phyloP scores from a whole-genome alignment of 30 jellyfish, hydroid and myxozoan species.

The Hydractinia symbiolongicarpus region DNA sequence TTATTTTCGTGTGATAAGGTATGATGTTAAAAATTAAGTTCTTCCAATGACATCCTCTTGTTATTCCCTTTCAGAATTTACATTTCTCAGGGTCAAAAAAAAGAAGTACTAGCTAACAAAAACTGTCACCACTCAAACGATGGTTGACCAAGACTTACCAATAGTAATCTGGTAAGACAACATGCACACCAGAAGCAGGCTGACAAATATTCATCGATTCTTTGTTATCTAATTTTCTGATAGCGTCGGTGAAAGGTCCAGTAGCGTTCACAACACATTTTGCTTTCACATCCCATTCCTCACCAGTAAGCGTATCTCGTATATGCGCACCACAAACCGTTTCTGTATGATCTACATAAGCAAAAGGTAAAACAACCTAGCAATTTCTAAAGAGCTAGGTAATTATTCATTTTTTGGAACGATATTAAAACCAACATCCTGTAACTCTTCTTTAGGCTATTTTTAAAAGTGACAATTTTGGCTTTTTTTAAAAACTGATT shows the following conservation, averaged over 20 bases:
- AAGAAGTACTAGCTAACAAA: too few species aligned
- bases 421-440: not conserved
- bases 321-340: constrained; percentile 84
- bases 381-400: too few species aligned
- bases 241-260: constrained; percentile 98
- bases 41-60: too few species aligned
- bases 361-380: too few species aligned
- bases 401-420: not conserved
- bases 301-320: constrained; percentile 72
- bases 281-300: constrained; percentile 86
- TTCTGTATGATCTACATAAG: not conserved
- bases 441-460: not conserved
- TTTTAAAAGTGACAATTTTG: too few species aligned
- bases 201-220: constrained; percentile 59
- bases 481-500: too few species aligned
- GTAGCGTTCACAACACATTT: constrained; percentile 97
- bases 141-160: constrained; percentile 39
- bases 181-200: constrained; percentile 95
- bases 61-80: too few species aligned
- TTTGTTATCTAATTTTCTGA: constrained; percentile 77
- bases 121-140: too few species aligned
- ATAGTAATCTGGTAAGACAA: constrained; percentile 82
- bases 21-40: too few species aligned
- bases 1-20: too few species aligned
- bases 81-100: too few species aligned